These are phyloP conservation scores for Carpatolechia fugitivella DNA, from an alignment of 2,888 invertebrate genomes.

Conservation along the genomic window DNA sequence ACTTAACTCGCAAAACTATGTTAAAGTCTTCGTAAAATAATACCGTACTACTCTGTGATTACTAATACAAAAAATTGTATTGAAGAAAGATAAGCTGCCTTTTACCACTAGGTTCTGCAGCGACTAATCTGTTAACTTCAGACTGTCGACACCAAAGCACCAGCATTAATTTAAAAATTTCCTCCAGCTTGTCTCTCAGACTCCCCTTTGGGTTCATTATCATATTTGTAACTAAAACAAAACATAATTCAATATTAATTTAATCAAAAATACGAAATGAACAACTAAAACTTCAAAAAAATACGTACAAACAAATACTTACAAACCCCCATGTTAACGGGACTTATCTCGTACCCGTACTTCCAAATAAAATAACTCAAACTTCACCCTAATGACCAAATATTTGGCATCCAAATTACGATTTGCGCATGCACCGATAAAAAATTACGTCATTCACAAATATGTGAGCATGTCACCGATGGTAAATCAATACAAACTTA, in stretches of 20 bases:
- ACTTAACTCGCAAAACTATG: no score
- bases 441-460: constrained; percentile 50
- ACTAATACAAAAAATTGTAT: no score
- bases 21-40: no score
- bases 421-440: constrained; percentile 36
- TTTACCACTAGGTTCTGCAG: constrained; percentile 80
- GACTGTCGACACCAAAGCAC: constrained; percentile 90
- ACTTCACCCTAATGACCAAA: constrained; percentile 35
- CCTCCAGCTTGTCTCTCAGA: constrained; percentile 83
- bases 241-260: constrained; percentile 25
- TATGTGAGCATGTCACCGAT: constrained; percentile 38
- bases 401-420: constrained; percentile 36
- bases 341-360: constrained; percentile 17
- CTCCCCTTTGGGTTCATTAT: constrained; percentile 57
- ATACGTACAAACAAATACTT: constrained; percentile 36
- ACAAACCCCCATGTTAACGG: constrained; percentile 59
- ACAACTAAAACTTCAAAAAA: constrained; percentile 17
- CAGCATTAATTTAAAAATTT: constrained; percentile 89
- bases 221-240: constrained; percentile 62
- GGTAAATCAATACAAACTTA: constrained; percentile 60
- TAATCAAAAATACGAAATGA: not conserved
- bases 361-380: constrained; percentile 30
- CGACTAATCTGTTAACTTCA: constrained; percentile 83
- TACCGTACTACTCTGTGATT: no score
- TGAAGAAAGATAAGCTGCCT: no score